Base-by-base conservation (phyloP, 2,888 invertebrate genomes). In the Slavum lentiscoides region DNA sequence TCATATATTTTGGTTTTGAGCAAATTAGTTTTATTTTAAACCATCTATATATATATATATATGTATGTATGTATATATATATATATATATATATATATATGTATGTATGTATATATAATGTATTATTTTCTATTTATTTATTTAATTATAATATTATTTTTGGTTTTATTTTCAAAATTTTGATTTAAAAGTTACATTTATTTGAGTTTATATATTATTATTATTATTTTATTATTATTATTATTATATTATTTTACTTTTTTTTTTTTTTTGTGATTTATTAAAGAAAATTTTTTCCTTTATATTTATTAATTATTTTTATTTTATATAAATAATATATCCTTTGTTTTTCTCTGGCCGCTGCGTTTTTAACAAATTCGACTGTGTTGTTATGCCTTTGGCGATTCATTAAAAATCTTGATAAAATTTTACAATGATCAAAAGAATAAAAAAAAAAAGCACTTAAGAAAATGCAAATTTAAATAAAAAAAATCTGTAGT, bases 1-100 rank as follows among this genome's bases (percentile, higher is more conserved):
- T 75, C 55, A 43, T 73, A 6, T 74, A 23, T 67, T 75, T 43
- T 68, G 67, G 19, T 68, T 59, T 74, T 67, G 75, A 67, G 43
- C 19, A 23, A 75, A 58, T 67, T 43, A 75, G 58, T 75, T 75
- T 43, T 19, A 19, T 58, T 43, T 66, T n/a, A 53, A 55, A 64
- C n/a, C 37, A 64, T n/a, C n/a, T n/a, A n/a, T n/a, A n/a, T n/a
- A n/a, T 55, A 74, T 53, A 23, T 64, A n/a, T 74, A 9, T n/a
- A n/a, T 53, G 13, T 53, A 30, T 62, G n/a, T n/a, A n/a, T n/a
- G n/a, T n/a, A n/a, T n/a, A n/a, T n/a, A n/a, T n/a, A n/a, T n/a
- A n/a, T n/a, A n/a, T n/a, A n/a, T n/a, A n/a, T n/a, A n/a, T n/a
- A n/a, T n/a, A n/a, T n/a, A n/a, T n/a, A n/a, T n/a, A n/a, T n/a